Conservation (phyloP, 2,797 vertebrate species). For the Lagorchestes hirsutus region DNA sequence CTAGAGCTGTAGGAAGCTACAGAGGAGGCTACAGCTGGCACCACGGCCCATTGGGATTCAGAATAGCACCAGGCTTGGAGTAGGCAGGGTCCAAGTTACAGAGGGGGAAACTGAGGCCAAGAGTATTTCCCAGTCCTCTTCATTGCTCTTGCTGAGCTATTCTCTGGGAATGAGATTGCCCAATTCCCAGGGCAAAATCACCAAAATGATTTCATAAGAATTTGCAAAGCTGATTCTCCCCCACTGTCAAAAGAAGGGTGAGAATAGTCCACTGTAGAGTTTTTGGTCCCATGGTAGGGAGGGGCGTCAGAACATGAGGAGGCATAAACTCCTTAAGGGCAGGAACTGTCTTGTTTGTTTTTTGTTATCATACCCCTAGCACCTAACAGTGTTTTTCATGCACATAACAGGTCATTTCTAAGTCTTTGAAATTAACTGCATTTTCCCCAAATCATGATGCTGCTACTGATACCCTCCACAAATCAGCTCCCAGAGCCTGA, state of each 20-base stretch:
- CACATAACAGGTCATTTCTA: background rate
- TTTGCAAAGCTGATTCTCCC: background rate
- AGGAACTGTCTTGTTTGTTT: background rate
- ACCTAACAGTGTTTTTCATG: background rate
- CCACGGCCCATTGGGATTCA: background rate
- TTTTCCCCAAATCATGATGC: background rate
- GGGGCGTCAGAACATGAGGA: background rate
- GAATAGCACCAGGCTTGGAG: background rate
- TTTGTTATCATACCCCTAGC: background rate
- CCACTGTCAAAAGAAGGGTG: background rate
- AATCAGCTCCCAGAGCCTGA: background rate
- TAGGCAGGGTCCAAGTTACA: background rate
- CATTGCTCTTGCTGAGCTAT: background rate
- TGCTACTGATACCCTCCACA: background rate
- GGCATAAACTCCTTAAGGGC: background rate
- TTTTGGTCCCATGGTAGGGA: background rate
- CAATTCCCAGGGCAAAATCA: constrained; percentile 4
- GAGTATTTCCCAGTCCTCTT: background rate
- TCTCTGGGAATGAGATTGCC: constrained; percentile 17
- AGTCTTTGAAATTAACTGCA: background rate
- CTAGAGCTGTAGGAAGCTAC: too few relatives aligned
- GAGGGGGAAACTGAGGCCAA: background rate
- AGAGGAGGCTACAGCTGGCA: background rate
- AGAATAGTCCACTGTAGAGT: background rate
- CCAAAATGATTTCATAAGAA: background rate